Percentiles rank a stretch among this genome's conserved stretches.
Evolutionary conservation across 2,113 vertebrate genomes (phyloP).

Genomic region (Sarotherodon lohbergeri): DNA sequence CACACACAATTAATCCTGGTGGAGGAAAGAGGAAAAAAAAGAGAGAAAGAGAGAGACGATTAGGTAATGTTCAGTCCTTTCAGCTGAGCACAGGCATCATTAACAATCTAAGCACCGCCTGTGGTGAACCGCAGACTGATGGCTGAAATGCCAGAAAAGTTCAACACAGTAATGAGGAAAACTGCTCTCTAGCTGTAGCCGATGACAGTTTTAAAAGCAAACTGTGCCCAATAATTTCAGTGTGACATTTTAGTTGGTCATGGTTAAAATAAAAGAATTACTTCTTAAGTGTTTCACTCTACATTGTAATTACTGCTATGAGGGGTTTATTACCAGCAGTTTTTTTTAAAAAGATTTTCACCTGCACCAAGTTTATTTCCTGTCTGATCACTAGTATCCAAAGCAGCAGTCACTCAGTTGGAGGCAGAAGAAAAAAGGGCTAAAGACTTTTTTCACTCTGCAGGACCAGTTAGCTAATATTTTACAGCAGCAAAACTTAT

Average conservation of each 20-base stretch:
- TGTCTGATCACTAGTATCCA: neutral
- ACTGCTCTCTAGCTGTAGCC: neutral
- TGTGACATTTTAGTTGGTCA: neutral
- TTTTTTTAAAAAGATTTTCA: neutral
- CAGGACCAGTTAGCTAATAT: neutral
- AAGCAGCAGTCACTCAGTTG: neutral
- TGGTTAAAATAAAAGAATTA: slow-evolving; percentile 3
- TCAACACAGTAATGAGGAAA: neutral
- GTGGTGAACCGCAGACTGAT: neutral
- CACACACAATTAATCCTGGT: slow-evolving; percentile 17
- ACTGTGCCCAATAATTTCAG: neutral
- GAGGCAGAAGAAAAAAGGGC: neutral
- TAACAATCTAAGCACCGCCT: neutral
- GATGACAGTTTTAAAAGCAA: slow-evolving; percentile 1
- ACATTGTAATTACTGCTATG: neutral
- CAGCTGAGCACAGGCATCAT: neutral
- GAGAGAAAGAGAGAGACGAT: neutral
- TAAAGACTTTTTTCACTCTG: neutral
- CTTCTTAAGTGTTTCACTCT: neutral
- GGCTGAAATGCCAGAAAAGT: neutral
- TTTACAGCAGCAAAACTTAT: neutral
- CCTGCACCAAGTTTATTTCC: neutral
- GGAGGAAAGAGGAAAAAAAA: neutral
- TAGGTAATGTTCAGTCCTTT: neutral
- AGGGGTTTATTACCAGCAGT: neutral